Conservation (phyloP, 2,797 vertebrate genomes). For the Geotrypetes seraphini region DNA sequence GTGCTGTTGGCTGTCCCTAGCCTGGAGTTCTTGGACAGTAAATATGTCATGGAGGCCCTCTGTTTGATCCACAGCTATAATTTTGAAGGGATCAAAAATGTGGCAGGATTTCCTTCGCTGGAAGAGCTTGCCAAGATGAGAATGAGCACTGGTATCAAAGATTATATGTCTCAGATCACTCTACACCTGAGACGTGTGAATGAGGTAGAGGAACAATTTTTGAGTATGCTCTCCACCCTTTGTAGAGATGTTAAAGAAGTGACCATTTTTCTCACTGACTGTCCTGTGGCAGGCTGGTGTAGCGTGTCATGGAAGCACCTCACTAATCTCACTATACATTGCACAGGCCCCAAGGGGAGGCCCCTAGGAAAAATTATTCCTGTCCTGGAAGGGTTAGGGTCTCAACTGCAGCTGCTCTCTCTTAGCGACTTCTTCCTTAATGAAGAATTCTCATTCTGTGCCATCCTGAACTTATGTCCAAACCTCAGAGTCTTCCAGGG, state of each 20-base stretch:
- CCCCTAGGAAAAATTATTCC: slow-evolving; percentile 42
- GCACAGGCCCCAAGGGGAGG: not conserved
- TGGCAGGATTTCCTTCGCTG: slow-evolving; percentile 40
- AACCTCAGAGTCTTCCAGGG: slow-evolving; percentile 45
- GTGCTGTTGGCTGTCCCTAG: slow-evolving; percentile 59
- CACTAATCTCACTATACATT: slow-evolving; percentile 42
- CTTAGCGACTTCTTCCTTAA: slow-evolving; percentile 56
- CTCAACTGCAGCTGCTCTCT: slow-evolving; percentile 47
- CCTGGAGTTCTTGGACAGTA: slow-evolving; percentile 50
- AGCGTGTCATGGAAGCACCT: slow-evolving; percentile 47
- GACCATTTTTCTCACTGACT: slow-evolving; percentile 25
- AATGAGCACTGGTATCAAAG: not conserved
- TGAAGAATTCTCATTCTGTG: slow-evolving; percentile 27
- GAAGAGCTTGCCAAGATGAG: slow-evolving; percentile 33
- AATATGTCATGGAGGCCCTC: slow-evolving; percentile 41
- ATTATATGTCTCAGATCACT: rapidly evolving
- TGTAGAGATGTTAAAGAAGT: slow-evolving; percentile 47
- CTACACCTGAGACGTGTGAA: slow-evolving; percentile 24
- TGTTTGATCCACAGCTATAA: slow-evolving; percentile 27
- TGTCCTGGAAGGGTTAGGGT: slow-evolving; percentile 26
- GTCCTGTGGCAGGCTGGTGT: not conserved
- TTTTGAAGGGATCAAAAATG: slow-evolving; percentile 21
- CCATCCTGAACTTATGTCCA: slow-evolving; percentile 52
- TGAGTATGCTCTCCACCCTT: slow-evolving; percentile 28
- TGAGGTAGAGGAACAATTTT: slow-evolving; percentile 35